Evolutionary conservation across 2,888 invertebrate genomes (phyloP).

Genomic region (Listrodromus nycthemerus): DNA sequence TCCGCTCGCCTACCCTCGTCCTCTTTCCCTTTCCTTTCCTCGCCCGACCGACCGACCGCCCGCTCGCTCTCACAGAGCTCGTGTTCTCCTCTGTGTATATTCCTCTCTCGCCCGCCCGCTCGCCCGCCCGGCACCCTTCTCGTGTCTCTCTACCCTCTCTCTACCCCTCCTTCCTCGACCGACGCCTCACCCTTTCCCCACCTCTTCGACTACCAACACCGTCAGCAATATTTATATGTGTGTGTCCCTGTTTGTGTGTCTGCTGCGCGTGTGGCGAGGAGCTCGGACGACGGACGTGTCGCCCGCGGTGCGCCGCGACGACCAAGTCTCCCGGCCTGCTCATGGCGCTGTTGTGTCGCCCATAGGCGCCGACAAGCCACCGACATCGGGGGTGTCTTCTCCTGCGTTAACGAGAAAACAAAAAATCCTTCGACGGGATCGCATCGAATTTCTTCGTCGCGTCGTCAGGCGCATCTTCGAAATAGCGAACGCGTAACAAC

Average conservation of each 20-base stretch:
- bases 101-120: slow-evolving; percentile 48
- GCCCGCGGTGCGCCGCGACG: slow-evolving; percentile 70
- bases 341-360: slow-evolving; percentile 72
- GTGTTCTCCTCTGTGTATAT: slow-evolving; percentile 47
- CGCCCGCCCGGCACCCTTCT: slow-evolving; percentile 57
- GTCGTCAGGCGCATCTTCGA: not conserved
- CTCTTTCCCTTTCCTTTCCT: slow-evolving; percentile 61
- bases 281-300: slow-evolving; percentile 61
- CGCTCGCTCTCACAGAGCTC: slow-evolving; percentile 37
- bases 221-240: not conserved
- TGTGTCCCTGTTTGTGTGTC: too few relatives aligned
- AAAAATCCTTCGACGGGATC: not conserved
- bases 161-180: slow-evolving; percentile 9
- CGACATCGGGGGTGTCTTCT: slow-evolving; percentile 17
- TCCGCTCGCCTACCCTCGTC: slow-evolving; percentile 57
- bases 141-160: slow-evolving; percentile 51
- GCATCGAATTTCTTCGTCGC: not conserved
- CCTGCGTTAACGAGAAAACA: not conserved
- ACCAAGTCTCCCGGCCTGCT: slow-evolving; percentile 60
- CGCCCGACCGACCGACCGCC: slow-evolving; percentile 41
- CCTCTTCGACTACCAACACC: slow-evolving; percentile 42
- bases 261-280: slow-evolving; percentile 15
- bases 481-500: not conserved
- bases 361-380: slow-evolving; percentile 67
- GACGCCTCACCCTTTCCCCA: slow-evolving; percentile 56